Base-by-base conservation (phyloP, 2,797 vertebrate genomes). In the Periparus ater region DNA sequence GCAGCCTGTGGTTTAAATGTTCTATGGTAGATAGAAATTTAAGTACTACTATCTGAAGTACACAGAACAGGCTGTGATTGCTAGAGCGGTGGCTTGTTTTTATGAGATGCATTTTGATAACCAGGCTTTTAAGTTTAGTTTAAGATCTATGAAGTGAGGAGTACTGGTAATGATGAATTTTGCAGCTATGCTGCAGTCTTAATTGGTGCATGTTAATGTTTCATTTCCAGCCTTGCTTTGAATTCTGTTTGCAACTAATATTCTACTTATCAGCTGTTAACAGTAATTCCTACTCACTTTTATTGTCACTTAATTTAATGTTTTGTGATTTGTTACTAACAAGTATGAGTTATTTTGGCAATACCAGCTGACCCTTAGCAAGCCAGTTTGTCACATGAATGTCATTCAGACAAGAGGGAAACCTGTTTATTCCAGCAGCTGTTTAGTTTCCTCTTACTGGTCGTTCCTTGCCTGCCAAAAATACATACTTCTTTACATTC, bases 401-500 rank as follows among this genome's bases (percentile, higher is more conserved):
- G 94, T 96, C 95, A 96, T 95, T 97, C 85, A 89, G 48, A 91
- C 74, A 84, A 92, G 94, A 93, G 96, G 94, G 90, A 95, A 94
- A 96, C 89, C 73, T 78, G 91, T 96, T 96, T 88, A 94, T 96
- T 97, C 93, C 94, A 96, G 89, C 80, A 96, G 96, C 78, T 95
- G 95, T 92, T 96, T 95, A 95, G 91, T 96, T 97, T 95, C 91
- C 89, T 97, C 84, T 96, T 96, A 93, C 82, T 85, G 96, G 98
- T 97, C 42, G 98, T 98, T 97, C 96, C 72, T 84, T 96, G 98
- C 99, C 99, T 98, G 98, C 98, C 98, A 98, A 98, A 99, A 99
- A 99, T 99, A 99, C 99, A 99, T 99, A 99, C 99, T 99, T 99
- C 99, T 99, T 99, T 99, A 99, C 99, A 99, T 99, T 99, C 99